phyloP scores from a whole-genome alignment of 2,797 vertebrate species.

The Chiropotes sagulatus region DNA sequence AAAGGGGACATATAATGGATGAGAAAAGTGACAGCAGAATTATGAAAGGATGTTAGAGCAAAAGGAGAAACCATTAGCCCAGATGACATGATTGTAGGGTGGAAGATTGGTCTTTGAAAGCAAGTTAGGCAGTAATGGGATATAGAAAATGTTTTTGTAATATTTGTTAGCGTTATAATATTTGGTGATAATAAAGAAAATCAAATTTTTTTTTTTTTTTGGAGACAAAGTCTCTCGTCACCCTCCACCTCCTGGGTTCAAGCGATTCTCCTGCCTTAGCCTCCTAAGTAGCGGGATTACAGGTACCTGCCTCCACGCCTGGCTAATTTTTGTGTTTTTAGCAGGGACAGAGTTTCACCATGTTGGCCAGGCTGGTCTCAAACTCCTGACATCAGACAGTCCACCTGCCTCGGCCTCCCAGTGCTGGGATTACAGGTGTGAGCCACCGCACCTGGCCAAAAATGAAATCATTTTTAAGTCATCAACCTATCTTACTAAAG shows the following conservation, averaged over 20 bases:
- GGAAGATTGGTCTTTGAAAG: background rate
- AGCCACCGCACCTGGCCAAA: background rate
- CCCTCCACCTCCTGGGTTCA: background rate
- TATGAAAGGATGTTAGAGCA: background rate
- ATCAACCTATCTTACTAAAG: background rate
- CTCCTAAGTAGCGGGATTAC: background rate
- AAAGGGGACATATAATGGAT: background rate
- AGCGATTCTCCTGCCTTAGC: background rate
- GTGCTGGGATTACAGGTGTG: background rate
- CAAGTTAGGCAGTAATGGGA: background rate
- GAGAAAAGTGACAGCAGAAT: background rate
- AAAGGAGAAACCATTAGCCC: background rate
- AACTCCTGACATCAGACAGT: background rate
- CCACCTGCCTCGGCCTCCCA: background rate
- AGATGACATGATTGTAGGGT: background rate
- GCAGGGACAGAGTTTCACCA: background rate
- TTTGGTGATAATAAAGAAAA: background rate
- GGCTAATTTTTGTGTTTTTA: background rate
- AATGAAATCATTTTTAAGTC: background rate
- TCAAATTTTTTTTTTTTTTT: background rate
- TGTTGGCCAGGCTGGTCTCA: background rate
- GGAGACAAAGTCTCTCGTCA: background rate
- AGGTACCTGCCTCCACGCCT: rapidly evolving
- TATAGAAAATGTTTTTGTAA: background rate
- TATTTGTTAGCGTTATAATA: background rate